Percentiles rank a stretch among this genome's conserved stretches.
phyloP scores from a whole-genome alignment of 2,888 invertebrate genomes.

The Amaurobius ferox region DNA sequence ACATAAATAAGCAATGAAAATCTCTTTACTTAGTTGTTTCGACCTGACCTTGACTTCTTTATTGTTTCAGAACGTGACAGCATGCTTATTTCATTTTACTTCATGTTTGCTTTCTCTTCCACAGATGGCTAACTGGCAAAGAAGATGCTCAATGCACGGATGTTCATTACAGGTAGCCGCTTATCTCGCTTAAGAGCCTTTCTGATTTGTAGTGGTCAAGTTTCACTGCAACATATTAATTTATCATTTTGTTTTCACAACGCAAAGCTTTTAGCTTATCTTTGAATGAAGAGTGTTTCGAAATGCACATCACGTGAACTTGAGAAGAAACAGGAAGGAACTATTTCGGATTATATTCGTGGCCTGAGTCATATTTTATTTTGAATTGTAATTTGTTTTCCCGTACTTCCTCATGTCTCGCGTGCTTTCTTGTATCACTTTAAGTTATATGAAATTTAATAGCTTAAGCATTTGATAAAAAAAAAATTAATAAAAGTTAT shows the following conservation, averaged over 20 bases:
- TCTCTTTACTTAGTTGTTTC: background rate
- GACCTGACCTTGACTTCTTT: background rate
- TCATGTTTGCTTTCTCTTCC: background rate
- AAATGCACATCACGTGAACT: background rate
- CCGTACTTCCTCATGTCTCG: background rate
- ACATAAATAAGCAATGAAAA: background rate
- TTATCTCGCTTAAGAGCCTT: background rate
- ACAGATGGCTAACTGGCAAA: conserved; percentile 82
- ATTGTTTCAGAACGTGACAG: no score
- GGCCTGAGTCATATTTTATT: background rate
- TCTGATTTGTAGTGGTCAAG: background rate
- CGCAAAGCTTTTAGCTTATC: no score
- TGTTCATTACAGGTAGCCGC: conserved; percentile 83
- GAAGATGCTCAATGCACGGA: conserved; percentile 87
- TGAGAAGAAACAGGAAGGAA: background rate
- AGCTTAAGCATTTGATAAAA: no score
- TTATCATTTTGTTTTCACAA: no score
- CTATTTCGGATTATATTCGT: background rate
- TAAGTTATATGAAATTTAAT: background rate
- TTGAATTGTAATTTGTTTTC: background rate
- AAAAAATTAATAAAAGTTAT: no score
- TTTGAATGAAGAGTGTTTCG: background rate
- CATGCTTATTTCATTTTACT: background rate
- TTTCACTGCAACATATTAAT: no score
- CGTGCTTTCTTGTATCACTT: no score